These are phyloP conservation scores for Digitonthophagus gazella DNA, from an alignment of 2,888 invertebrate genomes.

Conservation along the genomic window DNA sequence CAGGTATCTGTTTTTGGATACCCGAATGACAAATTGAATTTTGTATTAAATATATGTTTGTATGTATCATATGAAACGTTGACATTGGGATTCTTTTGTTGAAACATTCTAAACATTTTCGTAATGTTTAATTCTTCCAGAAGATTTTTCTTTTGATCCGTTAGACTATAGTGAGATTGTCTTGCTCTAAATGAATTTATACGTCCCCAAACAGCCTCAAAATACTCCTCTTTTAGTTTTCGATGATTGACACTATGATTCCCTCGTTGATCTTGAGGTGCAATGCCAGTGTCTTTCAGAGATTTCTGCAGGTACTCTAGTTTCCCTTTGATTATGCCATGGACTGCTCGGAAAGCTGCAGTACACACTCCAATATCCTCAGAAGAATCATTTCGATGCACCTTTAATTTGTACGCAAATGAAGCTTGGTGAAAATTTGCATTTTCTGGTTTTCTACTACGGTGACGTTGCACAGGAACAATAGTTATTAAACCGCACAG, in stretches of 20 bases:
- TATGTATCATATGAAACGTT: too few species aligned
- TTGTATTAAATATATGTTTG: too few species aligned
- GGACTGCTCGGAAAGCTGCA: slow-evolving; percentile 6
- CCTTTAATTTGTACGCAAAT: slow-evolving; percentile 7
- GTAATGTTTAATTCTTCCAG: slow-evolving; percentile 13
- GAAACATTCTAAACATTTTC: slow-evolving; percentile 10
- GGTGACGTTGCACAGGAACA: background rate
- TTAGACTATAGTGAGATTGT: background rate
- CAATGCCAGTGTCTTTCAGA: slow-evolving; percentile 4
- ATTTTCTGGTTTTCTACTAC: background rate
- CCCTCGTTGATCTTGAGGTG: slow-evolving; percentile 15
- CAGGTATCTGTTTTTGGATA: too few species aligned
- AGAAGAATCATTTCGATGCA: background rate
- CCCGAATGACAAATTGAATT: too few species aligned
- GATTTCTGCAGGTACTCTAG: slow-evolving; percentile 9
- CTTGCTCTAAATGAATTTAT: slow-evolving; percentile 10
- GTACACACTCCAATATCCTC: slow-evolving; percentile 8
- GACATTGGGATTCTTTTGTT: too few species aligned
- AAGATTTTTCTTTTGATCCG: slow-evolving; percentile 1
- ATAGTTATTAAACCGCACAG: slow-evolving; percentile 16
- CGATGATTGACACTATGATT: background rate
- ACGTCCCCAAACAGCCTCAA: background rate
- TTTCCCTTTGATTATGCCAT: slow-evolving; percentile 13
- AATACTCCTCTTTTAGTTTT: background rate
- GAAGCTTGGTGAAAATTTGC: background rate